These are phyloP conservation scores for Lathamus discolor DNA, from an alignment of 2,113 vertebrate genomes.

Conservation along the genomic window DNA sequence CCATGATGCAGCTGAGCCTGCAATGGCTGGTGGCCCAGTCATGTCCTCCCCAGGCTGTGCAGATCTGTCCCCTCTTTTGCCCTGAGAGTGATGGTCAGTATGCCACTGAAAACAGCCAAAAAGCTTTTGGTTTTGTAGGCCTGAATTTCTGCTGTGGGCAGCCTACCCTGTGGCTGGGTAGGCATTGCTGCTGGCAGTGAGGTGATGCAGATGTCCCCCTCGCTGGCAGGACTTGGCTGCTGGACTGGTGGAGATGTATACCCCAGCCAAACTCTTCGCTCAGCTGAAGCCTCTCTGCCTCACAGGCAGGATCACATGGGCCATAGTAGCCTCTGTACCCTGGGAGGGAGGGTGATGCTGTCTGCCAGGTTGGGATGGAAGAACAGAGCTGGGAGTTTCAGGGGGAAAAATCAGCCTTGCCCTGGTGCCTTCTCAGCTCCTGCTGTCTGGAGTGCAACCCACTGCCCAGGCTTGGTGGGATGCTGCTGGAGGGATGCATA, in stretches of 20 bases:
- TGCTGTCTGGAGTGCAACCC: background rate
- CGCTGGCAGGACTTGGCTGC: background rate
- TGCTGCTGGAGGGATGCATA: background rate
- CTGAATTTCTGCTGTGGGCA: background rate
- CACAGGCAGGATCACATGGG: background rate
- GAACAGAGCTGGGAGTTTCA: background rate
- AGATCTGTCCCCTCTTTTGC: background rate
- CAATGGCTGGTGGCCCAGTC: background rate
- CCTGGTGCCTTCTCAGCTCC: background rate
- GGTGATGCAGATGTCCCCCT: background rate
- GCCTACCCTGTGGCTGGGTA: background rate
- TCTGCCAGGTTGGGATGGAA: background rate
- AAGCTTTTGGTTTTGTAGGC: background rate
- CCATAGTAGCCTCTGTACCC: background rate
- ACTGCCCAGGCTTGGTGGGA: background rate
- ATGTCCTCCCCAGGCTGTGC: background rate
- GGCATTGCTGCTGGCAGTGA: background rate
- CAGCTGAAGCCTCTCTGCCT: background rate
- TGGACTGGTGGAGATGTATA: background rate
- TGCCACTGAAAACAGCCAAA: background rate
- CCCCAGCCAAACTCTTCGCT: background rate
- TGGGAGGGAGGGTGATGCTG: background rate
- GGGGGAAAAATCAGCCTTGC: background rate
- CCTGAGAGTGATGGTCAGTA: fast-evolving
- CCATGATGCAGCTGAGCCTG: background rate